Percentiles rank a stretch among this genome's conserved stretches.
Conservation (phyloP, 2,797 vertebrate genomes). For the Vireo griseus region DNA sequence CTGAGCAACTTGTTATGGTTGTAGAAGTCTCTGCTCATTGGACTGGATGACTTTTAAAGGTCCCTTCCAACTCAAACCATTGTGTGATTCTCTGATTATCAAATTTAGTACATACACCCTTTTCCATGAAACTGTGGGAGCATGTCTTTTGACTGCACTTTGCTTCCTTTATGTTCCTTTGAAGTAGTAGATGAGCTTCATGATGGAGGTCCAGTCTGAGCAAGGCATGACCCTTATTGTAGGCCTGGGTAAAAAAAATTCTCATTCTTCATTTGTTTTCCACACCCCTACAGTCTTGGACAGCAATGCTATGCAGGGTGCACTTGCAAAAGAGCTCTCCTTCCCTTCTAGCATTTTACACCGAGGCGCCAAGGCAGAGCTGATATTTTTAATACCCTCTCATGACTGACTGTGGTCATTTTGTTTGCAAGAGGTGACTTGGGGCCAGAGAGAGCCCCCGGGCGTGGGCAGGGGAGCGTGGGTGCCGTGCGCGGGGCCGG, state of each 20-base stretch:
- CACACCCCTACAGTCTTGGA: rapidly evolving
- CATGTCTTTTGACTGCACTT: not conserved
- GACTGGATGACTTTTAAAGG: not conserved
- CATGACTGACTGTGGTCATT: rapidly evolving
- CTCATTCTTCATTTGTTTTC: not conserved
- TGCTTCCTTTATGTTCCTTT: rapidly evolving
- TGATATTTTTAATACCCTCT: rapidly evolving
- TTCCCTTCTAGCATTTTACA: not conserved
- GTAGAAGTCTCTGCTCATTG: not conserved
- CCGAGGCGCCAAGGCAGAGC: not conserved
- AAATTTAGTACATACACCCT: not conserved
- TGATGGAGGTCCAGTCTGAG: not conserved
- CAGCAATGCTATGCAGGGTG: not conserved
- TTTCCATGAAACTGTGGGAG: not conserved
- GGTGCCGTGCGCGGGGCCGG: not conserved
- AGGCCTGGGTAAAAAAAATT: not conserved
- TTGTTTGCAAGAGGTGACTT: not conserved
- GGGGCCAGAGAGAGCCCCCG: not conserved
- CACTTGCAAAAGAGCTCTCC: rapidly evolving
- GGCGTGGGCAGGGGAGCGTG: not conserved
- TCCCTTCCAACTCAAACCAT: not conserved
- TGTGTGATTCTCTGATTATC: not conserved
- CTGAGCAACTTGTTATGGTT: not conserved
- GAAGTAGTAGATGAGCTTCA: not conserved
- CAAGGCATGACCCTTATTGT: not conserved